Base-by-base conservation (phyloP, 2,797 vertebrate species). In the Notolabrus celidotus region DNA sequence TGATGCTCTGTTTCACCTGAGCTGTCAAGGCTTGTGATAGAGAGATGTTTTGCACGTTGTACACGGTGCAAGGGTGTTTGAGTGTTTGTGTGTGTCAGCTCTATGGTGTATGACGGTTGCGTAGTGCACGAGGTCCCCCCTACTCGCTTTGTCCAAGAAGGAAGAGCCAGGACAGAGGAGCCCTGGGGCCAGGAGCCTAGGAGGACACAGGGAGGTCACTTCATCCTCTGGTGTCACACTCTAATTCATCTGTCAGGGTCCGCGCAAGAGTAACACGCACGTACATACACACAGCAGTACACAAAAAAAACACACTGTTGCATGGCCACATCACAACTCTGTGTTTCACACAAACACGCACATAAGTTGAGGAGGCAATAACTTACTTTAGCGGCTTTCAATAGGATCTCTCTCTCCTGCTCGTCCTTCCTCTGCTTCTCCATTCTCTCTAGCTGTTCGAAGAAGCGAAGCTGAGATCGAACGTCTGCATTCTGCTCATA, bases 371-470 rank as follows among this genome's bases (percentile, higher is more conserved):
- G 58, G 60, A 66, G 73, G 70, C 62, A 66, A 49, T 22, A 74
- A 83, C 86, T 84, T 92, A 97, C 95, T 94, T 96, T 96, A 67
- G 96, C 96, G 27, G 95, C 95, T 90, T 96, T 96, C 67, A 97
- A 83, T 74, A 97, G 92, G 67, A 96, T 96, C 86, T 97, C 96
- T 84, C 96, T 89, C 88, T 96, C 96, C 69, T 96, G 94, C 67
- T 97, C 96, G 54, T 97, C 96, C 71, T 96, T 96, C 87, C 94
- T 93, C 90, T 96, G 95, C 89, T 97, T 97, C 88, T 96, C 96
- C 4, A 97, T 93, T 77, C 93, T 92, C 70, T 97, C 96, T 88
- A 97, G 83, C 87, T 97, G 96, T 66, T 97, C 96, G 58, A 97
- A 96, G 91, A 97, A 96, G 85, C 95, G 96, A 0, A 97, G 85